Evolutionary conservation across 2,888 invertebrate genomes (phyloP).

Genomic region (Volucella zonaria): DNA sequence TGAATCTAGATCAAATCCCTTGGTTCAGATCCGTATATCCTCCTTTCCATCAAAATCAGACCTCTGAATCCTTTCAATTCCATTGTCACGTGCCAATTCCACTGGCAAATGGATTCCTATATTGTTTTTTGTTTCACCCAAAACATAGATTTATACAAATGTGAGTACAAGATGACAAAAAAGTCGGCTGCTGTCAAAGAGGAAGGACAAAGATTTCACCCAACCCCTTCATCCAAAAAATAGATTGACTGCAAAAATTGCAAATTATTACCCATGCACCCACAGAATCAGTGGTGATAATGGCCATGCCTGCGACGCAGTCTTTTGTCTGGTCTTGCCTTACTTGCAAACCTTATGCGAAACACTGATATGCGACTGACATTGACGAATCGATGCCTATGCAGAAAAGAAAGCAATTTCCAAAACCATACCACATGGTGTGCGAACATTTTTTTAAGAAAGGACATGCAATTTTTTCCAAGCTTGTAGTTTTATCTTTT

Average conservation of each 20-base stretch:
- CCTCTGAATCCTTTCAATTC: no score
- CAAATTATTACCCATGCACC: slow-evolving; percentile 65
- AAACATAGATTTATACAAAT: no score
- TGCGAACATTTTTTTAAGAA: slow-evolving; percentile 28
- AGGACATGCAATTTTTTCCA: slow-evolving; percentile 20
- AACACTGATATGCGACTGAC: slow-evolving; percentile 81
- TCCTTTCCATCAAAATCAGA: no score
- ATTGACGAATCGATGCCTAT: slow-evolving; percentile 80
- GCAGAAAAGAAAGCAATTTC: slow-evolving; percentile 5
- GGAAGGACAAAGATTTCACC: neutral
- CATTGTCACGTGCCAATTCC: no score
- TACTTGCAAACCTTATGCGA: slow-evolving; percentile 70
- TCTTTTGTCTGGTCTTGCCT: slow-evolving; percentile 61
- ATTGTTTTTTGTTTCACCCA: no score
- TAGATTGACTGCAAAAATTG: slow-evolving; percentile 41
- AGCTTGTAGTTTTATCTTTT: slow-evolving; percentile 3
- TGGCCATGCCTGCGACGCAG: slow-evolving; percentile 48
- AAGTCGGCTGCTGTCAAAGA: slow-evolving; percentile 41
- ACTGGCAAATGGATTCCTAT: no score
- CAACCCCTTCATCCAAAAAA: slow-evolving; percentile 23
- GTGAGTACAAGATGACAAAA: slow-evolving; percentile 48
- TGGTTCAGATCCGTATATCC: no score
- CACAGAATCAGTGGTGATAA: slow-evolving; percentile 48
- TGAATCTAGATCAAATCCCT: no score
- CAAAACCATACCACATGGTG: neutral